Base-by-base conservation (phyloP, 2,113 vertebrate species). In the Perca schrenkii region DNA sequence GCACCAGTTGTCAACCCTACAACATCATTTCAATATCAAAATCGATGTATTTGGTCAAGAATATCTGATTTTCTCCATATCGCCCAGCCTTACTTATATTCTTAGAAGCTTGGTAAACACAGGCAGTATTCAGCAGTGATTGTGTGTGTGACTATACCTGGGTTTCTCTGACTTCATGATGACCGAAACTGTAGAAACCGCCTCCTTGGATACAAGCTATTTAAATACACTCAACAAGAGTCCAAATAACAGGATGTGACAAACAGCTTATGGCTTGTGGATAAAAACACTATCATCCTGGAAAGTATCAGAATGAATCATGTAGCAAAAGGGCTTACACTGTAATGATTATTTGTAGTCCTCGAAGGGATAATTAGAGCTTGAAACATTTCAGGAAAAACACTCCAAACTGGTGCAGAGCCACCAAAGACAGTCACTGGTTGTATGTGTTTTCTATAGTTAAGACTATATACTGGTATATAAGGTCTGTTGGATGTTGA, bases 271-370 rank as follows among this genome's bases (percentile, higher is more conserved):
- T 22, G 66, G n/a, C 31, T 72, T 31, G 15, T 61, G 16, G 62
- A 14, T 15, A 28, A 6, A 16, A 47, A 17, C 7, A 31, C 11
- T 43, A 40, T 64, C n/a, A 28, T 19, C 8, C 13, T 54, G 56
- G 19, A 43, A 62, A 8, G n/a, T 65, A 66, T 16, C 16, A 1
- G 31, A 61, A 8, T 62, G 17, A 72, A 54, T 60, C 19, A 47
- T 66, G 13, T 10, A 43, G 56, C 50, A 28, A 71, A 16, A 4
- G 6, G 21, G 25, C 34, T 49, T 47, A 40, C 10, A 28, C 8
- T n/a, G 31, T 79, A 54, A 21, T 66, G 8, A 66, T 76, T 61
- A 53, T 66, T 64, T 53, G 22, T 61, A 31, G 22, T 53, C 22
- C 62, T 60, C 8, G 25, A 8, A 61, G 15, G 22, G 34, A 66